These are phyloP conservation scores for Uloborus diversus DNA, from an alignment of 1,140 invertebrate genomes.

Conservation along the genomic window DNA sequence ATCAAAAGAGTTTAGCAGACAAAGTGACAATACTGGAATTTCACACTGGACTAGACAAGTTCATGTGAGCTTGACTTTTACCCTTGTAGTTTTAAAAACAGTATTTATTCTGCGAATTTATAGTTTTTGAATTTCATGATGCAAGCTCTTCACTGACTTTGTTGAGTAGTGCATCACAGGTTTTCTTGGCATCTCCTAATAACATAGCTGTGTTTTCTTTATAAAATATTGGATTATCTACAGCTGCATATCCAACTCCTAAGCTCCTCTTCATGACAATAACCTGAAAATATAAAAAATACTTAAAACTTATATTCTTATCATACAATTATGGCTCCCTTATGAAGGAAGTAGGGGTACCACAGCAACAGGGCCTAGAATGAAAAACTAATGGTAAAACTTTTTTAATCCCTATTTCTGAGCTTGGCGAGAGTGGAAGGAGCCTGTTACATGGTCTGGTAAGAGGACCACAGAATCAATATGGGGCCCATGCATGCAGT, in stretches of 20 bases:
- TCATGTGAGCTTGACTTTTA: too few relatives aligned
- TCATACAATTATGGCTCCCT: background rate
- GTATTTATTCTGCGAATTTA: background rate
- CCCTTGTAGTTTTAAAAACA: background rate
- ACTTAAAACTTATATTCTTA: background rate
- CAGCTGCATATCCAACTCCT: conserved; percentile 84
- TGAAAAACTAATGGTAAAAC: too few relatives aligned
- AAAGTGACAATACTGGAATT: too few relatives aligned
- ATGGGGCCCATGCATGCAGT: too few relatives aligned
- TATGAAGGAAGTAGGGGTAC: too few relatives aligned
- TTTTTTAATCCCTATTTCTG: too few relatives aligned
- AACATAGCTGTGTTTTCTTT: conserved; percentile 89
- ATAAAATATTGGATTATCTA: conserved; percentile 94
- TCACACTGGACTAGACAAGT: too few relatives aligned
- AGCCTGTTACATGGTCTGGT: too few relatives aligned
- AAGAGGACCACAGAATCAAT: too few relatives aligned
- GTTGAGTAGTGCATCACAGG: conserved; percentile 81
- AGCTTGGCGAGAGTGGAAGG: too few relatives aligned
- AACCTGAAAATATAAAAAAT: conserved; percentile 69
- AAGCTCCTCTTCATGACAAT: conserved; percentile 91
- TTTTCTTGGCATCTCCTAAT: conserved; percentile 91
- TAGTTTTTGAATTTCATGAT: conserved; percentile 22
- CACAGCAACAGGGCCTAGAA: too few relatives aligned
- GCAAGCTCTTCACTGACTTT: conserved; percentile 66
- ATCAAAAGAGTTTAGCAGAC: too few relatives aligned